Evolutionary conservation across 2,113 vertebrate genomes (phyloP).

Genomic region (Chaenocephalus aceratus): DNA sequence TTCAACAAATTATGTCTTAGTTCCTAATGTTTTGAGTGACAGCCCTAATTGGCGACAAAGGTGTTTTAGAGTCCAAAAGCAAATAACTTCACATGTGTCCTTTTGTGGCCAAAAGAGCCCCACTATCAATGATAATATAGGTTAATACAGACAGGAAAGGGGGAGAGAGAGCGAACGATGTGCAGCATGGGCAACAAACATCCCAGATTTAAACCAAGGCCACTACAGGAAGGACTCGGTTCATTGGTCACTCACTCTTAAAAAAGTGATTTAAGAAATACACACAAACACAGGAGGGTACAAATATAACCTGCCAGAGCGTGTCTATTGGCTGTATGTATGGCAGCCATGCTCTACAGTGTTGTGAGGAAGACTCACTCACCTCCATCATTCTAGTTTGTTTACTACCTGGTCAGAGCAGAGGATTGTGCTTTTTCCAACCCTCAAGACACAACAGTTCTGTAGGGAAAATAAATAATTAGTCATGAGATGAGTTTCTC

Average conservation of each 20-base stretch:
- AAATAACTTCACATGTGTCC: background rate
- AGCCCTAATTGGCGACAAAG: background rate
- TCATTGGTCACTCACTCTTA: background rate
- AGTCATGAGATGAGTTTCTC: slow-evolving; percentile 71
- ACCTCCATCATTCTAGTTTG: slow-evolving; percentile 58
- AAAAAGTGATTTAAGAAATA: background rate
- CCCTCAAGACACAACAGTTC: slow-evolving; percentile 57
- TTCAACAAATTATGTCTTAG: background rate
- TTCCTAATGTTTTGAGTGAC: background rate
- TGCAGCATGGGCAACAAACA: too few relatives aligned
- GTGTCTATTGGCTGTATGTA: slow-evolving; percentile 1
- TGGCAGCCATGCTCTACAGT: slow-evolving; percentile 13
- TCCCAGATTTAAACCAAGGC: too few relatives aligned
- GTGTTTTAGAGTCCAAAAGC: background rate
- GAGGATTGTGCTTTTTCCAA: slow-evolving; percentile 55
- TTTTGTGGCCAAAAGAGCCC: too few relatives aligned
- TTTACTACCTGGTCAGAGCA: slow-evolving; percentile 60
- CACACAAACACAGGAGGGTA: background rate
- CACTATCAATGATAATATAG: too few relatives aligned
- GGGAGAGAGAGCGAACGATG: too few relatives aligned
- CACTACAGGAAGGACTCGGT: background rate
- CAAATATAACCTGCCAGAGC: slow-evolving; percentile 25
- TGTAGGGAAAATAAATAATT: slow-evolving; percentile 76
- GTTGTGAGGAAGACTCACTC: slow-evolving; percentile 21
- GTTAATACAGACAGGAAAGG: too few relatives aligned